Evolutionary conservation across 2,888 invertebrate genomes (phyloP).

Genomic region (Sialis fuliginosa): DNA sequence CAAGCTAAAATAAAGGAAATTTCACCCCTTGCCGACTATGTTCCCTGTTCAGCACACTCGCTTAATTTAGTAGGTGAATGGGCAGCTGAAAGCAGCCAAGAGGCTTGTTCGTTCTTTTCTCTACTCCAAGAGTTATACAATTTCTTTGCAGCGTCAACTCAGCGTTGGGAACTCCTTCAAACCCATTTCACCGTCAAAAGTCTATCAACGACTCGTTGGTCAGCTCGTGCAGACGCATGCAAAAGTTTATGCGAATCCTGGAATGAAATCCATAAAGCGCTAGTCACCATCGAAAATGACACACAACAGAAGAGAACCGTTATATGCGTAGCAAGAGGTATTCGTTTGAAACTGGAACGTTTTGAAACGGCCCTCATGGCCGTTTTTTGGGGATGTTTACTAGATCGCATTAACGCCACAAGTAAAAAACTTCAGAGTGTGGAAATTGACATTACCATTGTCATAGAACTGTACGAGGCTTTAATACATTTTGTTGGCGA

Average conservation of each 20-base stretch:
- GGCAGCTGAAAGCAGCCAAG: constrained; percentile 1
- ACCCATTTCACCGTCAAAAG: constrained; percentile 1
- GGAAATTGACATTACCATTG: constrained; percentile 7
- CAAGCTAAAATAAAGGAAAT: constrained; percentile 1
- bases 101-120: constrained; percentile 1
- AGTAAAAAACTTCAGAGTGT: constrained; percentile 3
- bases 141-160: constrained; percentile 3
- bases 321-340: constrained; percentile 4
- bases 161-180: constrained; percentile 5
- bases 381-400: constrained; percentile 7
- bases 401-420: constrained; percentile 1
- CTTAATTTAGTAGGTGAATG: constrained; percentile 2
- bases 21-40: constrained; percentile 1
- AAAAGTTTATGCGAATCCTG: constrained; percentile 8
- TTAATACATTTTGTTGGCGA: not conserved
- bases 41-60: constrained; percentile 4
- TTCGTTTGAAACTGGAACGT: constrained; percentile 5
- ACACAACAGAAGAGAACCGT: constrained; percentile 6
- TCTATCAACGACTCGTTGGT: constrained; percentile 8
- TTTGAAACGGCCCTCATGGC: constrained; percentile 8
- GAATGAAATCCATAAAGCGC: constrained; percentile 9
- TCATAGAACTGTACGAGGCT: constrained; percentile 5
- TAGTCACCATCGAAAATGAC: constrained; percentile 7
- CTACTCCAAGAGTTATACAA: constrained; percentile 1
- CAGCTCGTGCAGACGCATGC: constrained; percentile 10